Evolutionary conservation across 2,797 vertebrate species (phyloP).

Genomic region (Anguilla megastoma): DNA sequence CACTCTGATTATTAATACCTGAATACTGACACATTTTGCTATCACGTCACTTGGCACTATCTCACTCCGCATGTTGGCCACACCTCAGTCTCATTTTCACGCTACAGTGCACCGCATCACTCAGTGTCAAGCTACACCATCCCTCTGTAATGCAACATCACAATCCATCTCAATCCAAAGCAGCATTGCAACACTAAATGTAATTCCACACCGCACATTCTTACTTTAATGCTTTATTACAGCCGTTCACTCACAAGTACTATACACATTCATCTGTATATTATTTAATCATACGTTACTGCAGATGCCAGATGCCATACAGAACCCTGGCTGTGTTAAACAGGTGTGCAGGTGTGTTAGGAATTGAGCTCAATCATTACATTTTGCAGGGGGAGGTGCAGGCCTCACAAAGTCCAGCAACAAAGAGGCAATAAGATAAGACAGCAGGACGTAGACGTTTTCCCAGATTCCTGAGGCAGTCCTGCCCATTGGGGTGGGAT

Average conservation of each 20-base stretch:
- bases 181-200: neutral
- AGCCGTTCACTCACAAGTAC: neutral
- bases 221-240: neutral
- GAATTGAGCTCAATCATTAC: neutral
- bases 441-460: neutral
- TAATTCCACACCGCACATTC: neutral
- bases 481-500: neutral
- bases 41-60: neutral
- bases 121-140: neutral
- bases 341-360: neutral
- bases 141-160: neutral
- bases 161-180: neutral
- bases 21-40: neutral
- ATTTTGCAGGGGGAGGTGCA: neutral
- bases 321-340: neutral
- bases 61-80: neutral
- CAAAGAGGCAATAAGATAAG: neutral
- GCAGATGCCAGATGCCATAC: neutral
- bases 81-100: neutral
- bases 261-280: neutral
- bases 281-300: neutral
- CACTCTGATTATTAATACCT: neutral
- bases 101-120: neutral
- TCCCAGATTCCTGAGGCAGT: neutral
- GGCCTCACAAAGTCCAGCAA: neutral